These are phyloP conservation scores for Polyommatus iphigenia DNA, from an alignment of 2,888 invertebrate genomes.

Conservation along the genomic window DNA sequence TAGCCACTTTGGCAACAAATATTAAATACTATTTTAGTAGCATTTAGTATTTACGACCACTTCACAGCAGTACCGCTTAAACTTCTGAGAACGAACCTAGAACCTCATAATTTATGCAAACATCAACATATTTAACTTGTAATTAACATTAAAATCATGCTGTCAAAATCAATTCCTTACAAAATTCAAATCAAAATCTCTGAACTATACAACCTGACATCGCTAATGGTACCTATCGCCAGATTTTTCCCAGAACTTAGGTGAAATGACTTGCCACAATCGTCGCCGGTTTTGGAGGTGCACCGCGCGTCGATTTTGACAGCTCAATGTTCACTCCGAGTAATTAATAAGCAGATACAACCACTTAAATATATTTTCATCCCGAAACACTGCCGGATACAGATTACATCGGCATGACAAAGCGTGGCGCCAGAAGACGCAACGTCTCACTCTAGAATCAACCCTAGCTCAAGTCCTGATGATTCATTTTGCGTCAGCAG, in stretches of 20 bases:
- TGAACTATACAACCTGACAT: background rate
- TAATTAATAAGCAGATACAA: conserved; percentile 81
- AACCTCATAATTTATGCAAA: background rate
- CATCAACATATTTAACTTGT: background rate
- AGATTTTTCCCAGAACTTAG: conserved; percentile 12
- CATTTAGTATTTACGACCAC: too few species aligned
- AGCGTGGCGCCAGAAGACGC: conserved; percentile 73
- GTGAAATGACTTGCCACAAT: conserved; percentile 2
- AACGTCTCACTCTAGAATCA: conserved; percentile 42
- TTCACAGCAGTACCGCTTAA: too few species aligned
- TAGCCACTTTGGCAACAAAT: too few species aligned
- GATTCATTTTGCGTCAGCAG: conserved; percentile 29
- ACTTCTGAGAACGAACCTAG: too few species aligned
- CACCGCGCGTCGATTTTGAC: conserved; percentile 71
- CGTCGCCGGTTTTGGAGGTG: conserved; percentile 11
- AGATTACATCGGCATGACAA: conserved; percentile 78
- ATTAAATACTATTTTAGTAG: too few species aligned
- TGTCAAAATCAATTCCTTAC: background rate
- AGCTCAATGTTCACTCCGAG: conserved; percentile 70
- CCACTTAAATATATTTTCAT: conserved; percentile 79
- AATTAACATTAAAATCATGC: background rate
- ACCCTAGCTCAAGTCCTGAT: conserved; percentile 39
- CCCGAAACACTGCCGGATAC: conserved; percentile 79
- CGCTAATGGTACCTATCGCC: background rate
- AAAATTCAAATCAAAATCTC: background rate